A percentile compares a stretch with the other conserved stretches of the same genome.
Conservation (phyloP, 2,888 invertebrate genomes). For the Lycaena phlaeas region DNA sequence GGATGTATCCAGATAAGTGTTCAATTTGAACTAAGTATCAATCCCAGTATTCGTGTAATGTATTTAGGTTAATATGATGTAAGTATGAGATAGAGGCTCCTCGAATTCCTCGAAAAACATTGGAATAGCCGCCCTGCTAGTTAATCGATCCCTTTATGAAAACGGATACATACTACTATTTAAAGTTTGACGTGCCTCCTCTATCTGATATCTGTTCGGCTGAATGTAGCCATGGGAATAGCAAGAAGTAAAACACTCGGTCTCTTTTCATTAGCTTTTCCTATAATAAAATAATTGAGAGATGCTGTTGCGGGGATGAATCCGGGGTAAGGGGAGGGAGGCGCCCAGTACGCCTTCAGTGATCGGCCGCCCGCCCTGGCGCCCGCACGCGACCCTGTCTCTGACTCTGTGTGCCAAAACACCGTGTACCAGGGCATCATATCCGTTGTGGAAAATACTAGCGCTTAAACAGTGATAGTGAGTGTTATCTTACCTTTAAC, state of each 20-base stretch:
- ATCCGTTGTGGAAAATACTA: slow-evolving; percentile 24
- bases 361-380: slow-evolving; percentile 56
- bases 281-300: slow-evolving; percentile 68
- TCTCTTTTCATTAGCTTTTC: slow-evolving; percentile 66
- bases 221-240: slow-evolving; percentile 32
- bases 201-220: neutral
- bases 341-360: slow-evolving; percentile 39
- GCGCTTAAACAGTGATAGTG: slow-evolving; percentile 4
- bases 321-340: slow-evolving; percentile 39
- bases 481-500: neutral
- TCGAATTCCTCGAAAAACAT: too few species aligned
- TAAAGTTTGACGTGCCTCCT: neutral
- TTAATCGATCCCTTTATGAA: neutral
- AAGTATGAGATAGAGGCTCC: too few species aligned
- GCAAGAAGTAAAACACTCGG: slow-evolving; percentile 38
- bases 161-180: neutral
- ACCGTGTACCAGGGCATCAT: slow-evolving; percentile 31
- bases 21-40: too few species aligned
- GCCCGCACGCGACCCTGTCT: slow-evolving; percentile 38
- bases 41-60: too few species aligned
- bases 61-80: too few species aligned
- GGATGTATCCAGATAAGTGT: too few species aligned
- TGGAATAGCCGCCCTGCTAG: too few species aligned
- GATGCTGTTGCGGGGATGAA: slow-evolving; percentile 45
- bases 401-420: slow-evolving; percentile 24